These are phyloP conservation scores for Drosophila aldrichi DNA, from an alignment of 2,888 invertebrate genomes.

Conservation along the genomic window DNA sequence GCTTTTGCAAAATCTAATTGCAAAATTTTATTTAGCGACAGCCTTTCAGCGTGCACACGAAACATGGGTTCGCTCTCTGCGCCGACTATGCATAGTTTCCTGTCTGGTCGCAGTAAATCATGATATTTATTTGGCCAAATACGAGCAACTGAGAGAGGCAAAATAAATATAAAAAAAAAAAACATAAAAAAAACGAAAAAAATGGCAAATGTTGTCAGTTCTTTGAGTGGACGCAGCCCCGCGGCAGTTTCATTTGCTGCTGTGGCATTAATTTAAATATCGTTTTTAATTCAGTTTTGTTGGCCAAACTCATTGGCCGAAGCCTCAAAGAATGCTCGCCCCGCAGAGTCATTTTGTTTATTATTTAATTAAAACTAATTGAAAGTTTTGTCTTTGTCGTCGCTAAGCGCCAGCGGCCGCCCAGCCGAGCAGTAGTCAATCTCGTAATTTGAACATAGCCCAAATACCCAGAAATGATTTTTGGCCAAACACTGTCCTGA, in stretches of 20 bases:
- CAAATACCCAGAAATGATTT: constrained; percentile 41
- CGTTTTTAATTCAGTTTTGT: constrained; percentile 66
- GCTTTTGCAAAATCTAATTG: constrained; percentile 74
- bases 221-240: constrained; percentile 44
- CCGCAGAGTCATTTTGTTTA: constrained; percentile 53
- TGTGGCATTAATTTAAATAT: constrained; percentile 65
- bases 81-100: constrained; percentile 38
- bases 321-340: constrained; percentile 54
- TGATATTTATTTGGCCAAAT: constrained; percentile 58
- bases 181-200: constrained; percentile 19
- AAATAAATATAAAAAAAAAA: constrained; percentile 1
- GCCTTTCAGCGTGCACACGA: constrained; percentile 30
- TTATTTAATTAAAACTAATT: constrained; percentile 78
- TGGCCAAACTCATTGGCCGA: constrained; percentile 63
- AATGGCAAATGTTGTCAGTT: constrained; percentile 57
- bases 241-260: constrained; percentile 12
- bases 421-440: constrained; percentile 60
- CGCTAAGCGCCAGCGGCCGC: constrained; percentile 11
- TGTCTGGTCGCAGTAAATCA: constrained; percentile 67
- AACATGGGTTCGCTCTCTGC: constrained; percentile 45
- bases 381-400: constrained; percentile 55
- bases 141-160: constrained; percentile 4
- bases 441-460: constrained; percentile 61
- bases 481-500: constrained; percentile 26
- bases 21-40: constrained; percentile 74